These are phyloP conservation scores for Aphodius sticticus DNA, from an alignment of 2,888 invertebrate genomes.

Conservation along the genomic window DNA sequence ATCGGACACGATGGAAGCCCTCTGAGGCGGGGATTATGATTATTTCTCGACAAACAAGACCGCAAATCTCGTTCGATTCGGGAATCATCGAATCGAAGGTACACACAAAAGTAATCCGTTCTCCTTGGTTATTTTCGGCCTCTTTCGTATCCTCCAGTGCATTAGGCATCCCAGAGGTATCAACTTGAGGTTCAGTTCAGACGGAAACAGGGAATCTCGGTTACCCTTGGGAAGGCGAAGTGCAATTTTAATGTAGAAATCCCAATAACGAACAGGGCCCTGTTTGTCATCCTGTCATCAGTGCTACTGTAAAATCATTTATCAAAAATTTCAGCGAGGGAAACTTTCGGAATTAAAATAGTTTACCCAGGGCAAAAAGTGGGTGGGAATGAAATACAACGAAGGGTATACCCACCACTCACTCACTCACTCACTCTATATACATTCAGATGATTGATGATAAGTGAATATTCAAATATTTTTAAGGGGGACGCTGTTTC, in stretches of 20 bases:
- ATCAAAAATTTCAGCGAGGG: slow-evolving; percentile 4
- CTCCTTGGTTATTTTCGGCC: background rate
- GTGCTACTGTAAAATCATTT: background rate
- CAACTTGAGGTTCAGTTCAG: background rate
- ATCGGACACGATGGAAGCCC: too few species aligned
- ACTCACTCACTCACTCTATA: background rate
- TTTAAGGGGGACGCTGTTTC: background rate
- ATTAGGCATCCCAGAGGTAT: background rate
- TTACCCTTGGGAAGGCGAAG: background rate
- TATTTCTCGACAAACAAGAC: background rate
- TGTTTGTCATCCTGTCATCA: slow-evolving; percentile 4
- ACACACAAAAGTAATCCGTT: background rate
- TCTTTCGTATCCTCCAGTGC: background rate
- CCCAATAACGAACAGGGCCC: background rate
- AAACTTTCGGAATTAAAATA: background rate
- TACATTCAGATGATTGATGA: background rate
- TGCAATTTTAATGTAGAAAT: background rate
- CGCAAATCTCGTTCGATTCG: background rate
- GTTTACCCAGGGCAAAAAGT: background rate
- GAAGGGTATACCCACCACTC: background rate
- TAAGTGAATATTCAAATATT: background rate
- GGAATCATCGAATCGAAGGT: background rate
- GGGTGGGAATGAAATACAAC: background rate
- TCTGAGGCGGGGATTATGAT: background rate
- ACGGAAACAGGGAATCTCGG: background rate